Base-by-base conservation (phyloP, 1,140 invertebrate genomes). In the Rhyzopertha dominica region DNA sequence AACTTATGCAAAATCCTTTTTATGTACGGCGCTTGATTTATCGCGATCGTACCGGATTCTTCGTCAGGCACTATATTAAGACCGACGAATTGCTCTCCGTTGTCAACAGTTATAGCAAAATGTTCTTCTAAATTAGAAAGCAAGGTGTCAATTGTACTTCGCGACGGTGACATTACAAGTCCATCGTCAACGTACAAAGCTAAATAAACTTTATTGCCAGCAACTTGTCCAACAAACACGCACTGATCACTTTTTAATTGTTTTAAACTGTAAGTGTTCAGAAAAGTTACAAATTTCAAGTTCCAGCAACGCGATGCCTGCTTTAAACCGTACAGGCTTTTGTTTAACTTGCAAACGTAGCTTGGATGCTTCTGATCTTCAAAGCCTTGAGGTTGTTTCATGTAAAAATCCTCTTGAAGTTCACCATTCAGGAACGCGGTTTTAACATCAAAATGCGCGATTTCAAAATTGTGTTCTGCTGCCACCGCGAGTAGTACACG, bases 101-200 rank as follows among this genome's bases (percentile, higher is more conserved):
- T n/a, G n/a, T n/a, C n/a, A n/a, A n/a, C n/a, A n/a, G n/a, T n/a
- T n/a, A n/a, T n/a, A n/a, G n/a, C n/a, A n/a, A n/a, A n/a, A n/a
- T n/a, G n/a, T n/a, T n/a, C n/a, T n/a, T n/a, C n/a, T n/a, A n/a
- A n/a, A n/a, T n/a, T n/a, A n/a, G n/a, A n/a, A n/a, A n/a, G n/a
- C n/a, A n/a, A n/a, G n/a, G n/a, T n/a, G n/a, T n/a, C n/a, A n/a
- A n/a, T n/a, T n/a, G n/a, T n/a, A n/a, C n/a, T n/a, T n/a, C n/a
- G n/a, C n/a, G n/a, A n/a, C 8, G 38, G 37, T 31, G 17, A 28
- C 7, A 37, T 49, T 17, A 68, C 23, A 1, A 70, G 32, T 7
- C 64, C 67, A 59, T 74, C 71, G 55, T 74, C 72, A 12, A 74
- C 70, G 63, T 72, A 73, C 3, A 73, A 49, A 9, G 56, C 56